Base-by-base conservation (phyloP, 2,888 invertebrate genomes). In the Spodoptera exigua region DNA sequence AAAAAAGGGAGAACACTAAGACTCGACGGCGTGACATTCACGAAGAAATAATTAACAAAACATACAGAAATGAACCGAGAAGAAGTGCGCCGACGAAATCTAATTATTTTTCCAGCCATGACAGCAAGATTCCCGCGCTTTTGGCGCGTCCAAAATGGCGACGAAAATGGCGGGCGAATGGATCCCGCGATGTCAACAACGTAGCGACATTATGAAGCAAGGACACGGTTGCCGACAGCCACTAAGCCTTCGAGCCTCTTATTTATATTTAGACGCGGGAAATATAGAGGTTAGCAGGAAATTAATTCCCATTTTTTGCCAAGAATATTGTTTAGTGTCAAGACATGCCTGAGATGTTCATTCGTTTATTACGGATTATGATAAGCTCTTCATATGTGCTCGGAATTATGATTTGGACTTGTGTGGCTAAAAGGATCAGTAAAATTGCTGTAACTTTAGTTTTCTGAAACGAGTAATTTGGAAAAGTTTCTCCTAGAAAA, bases 81-180 rank as follows among this genome's bases (percentile, higher is more conserved):
- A 88, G 87, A 88, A 89, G 84, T 85, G 82, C 83, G 86, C 81
- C 76, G 82, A 73, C 82, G 79, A 86, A 90, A 93, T 92, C 89
- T 94, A 93, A 94, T 94, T 93, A 94, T 92, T 91, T 91, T 88
- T 81, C 84, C 85, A 86, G 90, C 89, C 88, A 88, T 90, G 92
- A 90, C 92, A 91, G 89, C 84, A 79, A 85, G 85, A 82, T 90
- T 89, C 84, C 87, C 91, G 91, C 90, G 89, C 89, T 91, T 89
- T 89, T 76, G 79, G 70, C 76, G 82, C 78, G 78, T 82, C 78
- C 84, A 88, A 89, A 87, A 89, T 89, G 88, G 89, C 88, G 77
- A 63, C 61, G 62, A 75, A 76, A 76, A 76, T 75, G 77, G 67
- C 70, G 86, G 81, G 78, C 83, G 86, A 88, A 89, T 86, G 83